Evolutionary conservation across 2,888 invertebrate species (phyloP), one percentile per base, ranked within the genome.

Genomic region (Gonocerus acuteangulatus): DNA sequence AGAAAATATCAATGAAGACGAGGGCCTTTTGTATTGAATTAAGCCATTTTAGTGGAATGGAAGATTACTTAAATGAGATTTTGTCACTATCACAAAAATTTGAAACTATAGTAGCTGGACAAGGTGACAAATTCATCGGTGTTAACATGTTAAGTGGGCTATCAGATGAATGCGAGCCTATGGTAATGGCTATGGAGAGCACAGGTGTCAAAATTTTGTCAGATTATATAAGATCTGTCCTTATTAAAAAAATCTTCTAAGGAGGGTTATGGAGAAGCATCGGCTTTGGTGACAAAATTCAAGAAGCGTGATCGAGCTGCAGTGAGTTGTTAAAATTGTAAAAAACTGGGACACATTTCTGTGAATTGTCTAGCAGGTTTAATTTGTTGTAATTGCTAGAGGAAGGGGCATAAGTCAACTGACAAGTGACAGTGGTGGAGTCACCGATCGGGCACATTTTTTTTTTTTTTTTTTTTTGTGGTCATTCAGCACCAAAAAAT

Each of bases 111-210:
- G 48, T 27, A 15, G 48, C 58, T 11, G 48, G 48, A 2, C 19
- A 27, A 47, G 58, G 48, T 21, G 48, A 58, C 19, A 48, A 59
- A 23, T 59, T 59, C 22, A 21, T 60, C 7, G 44, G 44, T 42
- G 51, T 51, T 7, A 51, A 42, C 9, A 27, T 60, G 52, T n/a
- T 60, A 7, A 51, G 21, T 51, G 60, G 44, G 11, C 39, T 51
- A 2, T 23, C 22, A 15, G 60, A 60, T 15, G 51, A 60, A 11
- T 60, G 19, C 22, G 60, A 60, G 22, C 42, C 51, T 2, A 60
- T 60, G 60, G 51, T 60, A 16, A 42, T 60, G 52, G 44, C 52
- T 13, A 39, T 60, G 18, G 60, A 60, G 44, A 51, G 47, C 44
- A 49, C 51, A 22, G 22, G 39, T 13, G n/a, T 18, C 13, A 60